Conservation (phyloP, 2,113 vertebrate species). For the Tachysurus fulvidraco region DNA sequence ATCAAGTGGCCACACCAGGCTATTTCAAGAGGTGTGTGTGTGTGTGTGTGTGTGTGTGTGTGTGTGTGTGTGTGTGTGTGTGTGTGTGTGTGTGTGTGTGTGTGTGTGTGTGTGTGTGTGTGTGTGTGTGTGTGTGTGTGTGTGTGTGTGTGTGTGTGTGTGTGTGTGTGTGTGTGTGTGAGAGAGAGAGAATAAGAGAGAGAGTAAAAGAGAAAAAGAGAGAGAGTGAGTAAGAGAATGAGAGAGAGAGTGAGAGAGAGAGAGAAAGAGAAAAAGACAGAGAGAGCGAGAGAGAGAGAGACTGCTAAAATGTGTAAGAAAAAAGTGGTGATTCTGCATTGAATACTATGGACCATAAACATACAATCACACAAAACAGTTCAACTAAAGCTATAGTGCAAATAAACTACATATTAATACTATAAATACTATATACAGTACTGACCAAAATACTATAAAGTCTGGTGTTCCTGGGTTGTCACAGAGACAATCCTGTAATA, state of each 20-base stretch:
- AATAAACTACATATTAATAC: not conserved
- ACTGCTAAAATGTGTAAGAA: not conserved
- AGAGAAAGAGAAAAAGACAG: too few species aligned
- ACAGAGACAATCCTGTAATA: not conserved
- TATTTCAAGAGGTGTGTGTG: constrained; percentile 39
- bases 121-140: not conserved
- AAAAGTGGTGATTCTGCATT: not conserved
- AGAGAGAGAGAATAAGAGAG: too few species aligned
- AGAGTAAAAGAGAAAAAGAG: too few species aligned
- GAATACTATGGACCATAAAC: not conserved
- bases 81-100: not conserved
- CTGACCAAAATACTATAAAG: not conserved
- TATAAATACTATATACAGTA: too few species aligned
- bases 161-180: too few species aligned
- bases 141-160: not conserved
- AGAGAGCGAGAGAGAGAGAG: not conserved
- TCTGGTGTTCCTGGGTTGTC: not conserved
- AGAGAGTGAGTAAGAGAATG: too few species aligned
- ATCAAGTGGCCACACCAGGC: constrained; percentile 59
- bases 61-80: not conserved
- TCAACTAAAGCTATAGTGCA: too few species aligned
- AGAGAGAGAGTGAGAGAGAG: not conserved
- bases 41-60: too few species aligned
- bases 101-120: too few species aligned
- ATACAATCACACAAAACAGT: not conserved